Evolutionary conservation across 2,888 invertebrate genomes (phyloP).

Genomic region (Rotaria magnacalcarata): DNA sequence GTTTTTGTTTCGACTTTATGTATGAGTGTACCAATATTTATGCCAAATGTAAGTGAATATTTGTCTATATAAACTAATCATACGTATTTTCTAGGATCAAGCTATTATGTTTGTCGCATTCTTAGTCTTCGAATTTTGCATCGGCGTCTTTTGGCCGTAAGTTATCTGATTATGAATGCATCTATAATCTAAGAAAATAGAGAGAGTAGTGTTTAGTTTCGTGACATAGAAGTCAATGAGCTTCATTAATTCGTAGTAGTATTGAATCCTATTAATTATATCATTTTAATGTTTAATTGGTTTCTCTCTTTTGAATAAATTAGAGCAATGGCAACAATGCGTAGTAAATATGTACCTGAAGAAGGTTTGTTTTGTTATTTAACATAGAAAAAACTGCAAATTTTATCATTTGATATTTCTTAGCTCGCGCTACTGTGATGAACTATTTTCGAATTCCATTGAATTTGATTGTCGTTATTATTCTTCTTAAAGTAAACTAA

Average conservation of each 20-base stretch:
- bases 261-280: too few relatives aligned
- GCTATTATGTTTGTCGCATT: not conserved
- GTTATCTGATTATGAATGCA: not conserved
- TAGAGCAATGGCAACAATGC: constrained; percentile 58
- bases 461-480: constrained; percentile 61
- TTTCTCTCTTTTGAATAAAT: too few relatives aligned
- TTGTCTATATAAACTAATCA: not conserved
- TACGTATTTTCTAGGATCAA: not conserved
- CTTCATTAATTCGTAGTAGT: too few relatives aligned
- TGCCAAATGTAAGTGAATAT: not conserved
- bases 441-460: constrained; percentile 62
- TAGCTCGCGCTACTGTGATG: constrained; percentile 62
- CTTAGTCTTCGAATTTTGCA: not conserved
- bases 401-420: not conserved
- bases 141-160: constrained; percentile 25
- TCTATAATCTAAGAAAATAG: too few relatives aligned
- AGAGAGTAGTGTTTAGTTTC: too few relatives aligned
- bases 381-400: not conserved
- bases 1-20: not conserved
- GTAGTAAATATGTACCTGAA: constrained; percentile 61
- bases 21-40: not conserved
- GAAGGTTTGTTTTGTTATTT: constrained; percentile 52
- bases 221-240: too few relatives aligned
- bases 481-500: constrained; percentile 54
- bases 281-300: too few relatives aligned